Evolutionary conservation across 53 echinoderm and acorn worm species (phyloP).

Genomic region (Paracentrotus lividus): DNA sequence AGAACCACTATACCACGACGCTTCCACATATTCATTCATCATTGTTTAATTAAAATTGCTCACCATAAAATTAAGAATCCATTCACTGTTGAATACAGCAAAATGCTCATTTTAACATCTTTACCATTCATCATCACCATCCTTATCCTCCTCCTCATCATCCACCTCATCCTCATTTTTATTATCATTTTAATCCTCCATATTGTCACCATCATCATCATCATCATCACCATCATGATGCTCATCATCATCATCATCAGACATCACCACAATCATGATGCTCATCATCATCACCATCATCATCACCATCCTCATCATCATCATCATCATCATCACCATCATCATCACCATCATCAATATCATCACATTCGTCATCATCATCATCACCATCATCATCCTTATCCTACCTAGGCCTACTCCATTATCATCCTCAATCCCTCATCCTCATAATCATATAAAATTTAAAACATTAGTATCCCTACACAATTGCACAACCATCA

Average conservation of each 20-base stretch:
- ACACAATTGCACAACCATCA: neutral
- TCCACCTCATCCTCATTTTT: slow-evolving; percentile 2
- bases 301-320: neutral
- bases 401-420: neutral
- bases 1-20: too few species aligned
- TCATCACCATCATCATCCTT: neutral
- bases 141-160: slow-evolving; percentile 32
- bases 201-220: slow-evolving; percentile 13
- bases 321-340: neutral
- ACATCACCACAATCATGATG: neutral
- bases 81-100: too few species aligned
- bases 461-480: neutral
- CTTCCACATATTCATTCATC: too few species aligned
- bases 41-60: too few species aligned
- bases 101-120: too few species aligned
- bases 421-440: neutral
- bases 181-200: slow-evolving; percentile 12
- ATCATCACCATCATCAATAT: neutral
- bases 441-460: neutral
- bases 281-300: neutral
- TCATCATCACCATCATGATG: neutral
- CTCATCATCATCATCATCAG: too few species aligned
- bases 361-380: neutral
- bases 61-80: too few species aligned
- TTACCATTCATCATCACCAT: neutral